Base-by-base conservation (phyloP, 2,888 invertebrate genomes). In the Catotricha subobsoleta region DNA sequence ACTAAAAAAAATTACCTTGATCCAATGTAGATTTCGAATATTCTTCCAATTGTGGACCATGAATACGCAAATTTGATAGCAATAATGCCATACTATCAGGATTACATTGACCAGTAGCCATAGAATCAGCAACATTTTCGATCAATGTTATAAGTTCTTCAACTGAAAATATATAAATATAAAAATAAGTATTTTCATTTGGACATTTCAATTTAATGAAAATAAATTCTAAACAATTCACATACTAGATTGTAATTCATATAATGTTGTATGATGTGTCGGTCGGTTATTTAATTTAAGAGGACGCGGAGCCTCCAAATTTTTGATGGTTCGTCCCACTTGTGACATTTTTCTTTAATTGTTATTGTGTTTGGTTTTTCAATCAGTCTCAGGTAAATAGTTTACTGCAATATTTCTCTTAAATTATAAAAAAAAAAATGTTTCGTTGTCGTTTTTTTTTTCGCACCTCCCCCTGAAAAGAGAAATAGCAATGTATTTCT, bases 11-110 rank as follows among this genome's bases (percentile, higher is more conserved):
- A 10, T 10, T 25, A 36, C 36, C 36, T 51, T 77, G 72, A 64
- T 88, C 87, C 50, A 88, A 67, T 55, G 83, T 81, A 61, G 86
- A 86, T 66, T 83, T 83, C 54, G 81, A 84, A 47, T 80, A 67
- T 49, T 76, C 69, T 68, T 87, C 87, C 54, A 87, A 67, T 59
- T 83, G 81, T 50, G 76, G 77, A 46, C 86, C 79, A 58, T 77
- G 77, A 31, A 78, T 72, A 60, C 84, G 84, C 48, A 87, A 67
- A 60, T 82, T 81, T 57, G 80, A 76, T 58, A 81, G 79, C 67
- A 87, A 72, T 52, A 77, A 73, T 43, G 76, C 70, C 54, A 86
- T 79, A 55, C 76, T 79, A 56, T 76, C 74, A 54, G 77, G 76
- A 62, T 73, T 75, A 57, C 75, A 76, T 19, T 58, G 55, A 48